Base-by-base conservation (phyloP, 2,888 invertebrate genomes). In the Schizotus pectinicornis region DNA sequence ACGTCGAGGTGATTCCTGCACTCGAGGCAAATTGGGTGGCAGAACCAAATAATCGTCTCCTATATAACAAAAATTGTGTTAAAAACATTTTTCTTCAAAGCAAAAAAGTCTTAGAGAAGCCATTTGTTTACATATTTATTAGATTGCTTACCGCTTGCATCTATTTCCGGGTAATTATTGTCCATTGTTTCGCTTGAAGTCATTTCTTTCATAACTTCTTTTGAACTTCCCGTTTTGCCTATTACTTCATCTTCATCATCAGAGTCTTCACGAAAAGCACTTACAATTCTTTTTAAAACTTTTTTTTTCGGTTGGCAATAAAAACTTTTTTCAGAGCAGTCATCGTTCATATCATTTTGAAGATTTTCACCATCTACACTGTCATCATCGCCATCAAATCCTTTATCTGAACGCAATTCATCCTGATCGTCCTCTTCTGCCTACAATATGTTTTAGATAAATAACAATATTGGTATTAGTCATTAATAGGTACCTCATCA, bases 1-100 rank as follows among this genome's bases (percentile, higher is more conserved):
- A n/a, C 59, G 46, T 46, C 64, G 64, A 7, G 72, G 76, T 8
- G 74, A 75, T 61, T 68, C 64, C 37, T 65, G 62, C 14, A 61
- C 67, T 54, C 63, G 67, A 8, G 66, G 72, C 63, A 77, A 75
- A 61, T 76, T 70, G 1, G 75, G 70, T 31, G 76, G 70, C 38
- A 76, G 63, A 36, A 65, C 60, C 56, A 75, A 76, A 51, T 74
- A 75, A 51, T 75, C 76, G 33, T 74, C 74, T 49, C 59, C 70
- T 68, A 56, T 30, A 35, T 31, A 11, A 7, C 7, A 36, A 47
- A 47, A 8, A 36, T 47, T 35, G 30, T 32, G 22, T 9, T 35
- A 45, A 34, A 35, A 35, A 6, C 38, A 11, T 37, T 12, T 56
- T 13, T 13, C 32, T 46, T 13, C 14, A 41, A 41, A 32, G 14